Conservation (phyloP, 2,113 vertebrate genomes). For the Hemicordylus capensis region DNA sequence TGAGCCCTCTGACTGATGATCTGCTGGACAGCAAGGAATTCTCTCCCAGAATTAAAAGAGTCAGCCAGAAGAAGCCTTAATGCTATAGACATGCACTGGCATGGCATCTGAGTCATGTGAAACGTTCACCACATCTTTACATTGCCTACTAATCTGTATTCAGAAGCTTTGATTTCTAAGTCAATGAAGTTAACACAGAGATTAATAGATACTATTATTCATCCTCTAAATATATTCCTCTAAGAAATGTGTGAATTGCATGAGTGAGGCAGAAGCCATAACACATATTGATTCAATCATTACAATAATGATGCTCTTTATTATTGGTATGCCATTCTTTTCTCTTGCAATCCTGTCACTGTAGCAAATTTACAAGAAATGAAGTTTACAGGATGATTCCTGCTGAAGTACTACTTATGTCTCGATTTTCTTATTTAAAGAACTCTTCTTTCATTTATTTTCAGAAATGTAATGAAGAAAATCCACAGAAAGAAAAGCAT, state of each 20-base stretch:
- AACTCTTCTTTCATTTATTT: background rate
- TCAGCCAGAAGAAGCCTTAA: too few species aligned
- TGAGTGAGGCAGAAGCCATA: background rate
- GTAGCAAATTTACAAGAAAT: slow-evolving; percentile 13
- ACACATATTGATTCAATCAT: background rate
- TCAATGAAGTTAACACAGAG: background rate
- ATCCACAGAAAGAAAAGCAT: slow-evolving; percentile 25
- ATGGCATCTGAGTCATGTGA: too few species aligned
- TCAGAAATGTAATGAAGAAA: slow-evolving; percentile 25
- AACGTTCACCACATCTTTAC: too few species aligned
- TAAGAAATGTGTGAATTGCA: background rate
- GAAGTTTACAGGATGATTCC: background rate
- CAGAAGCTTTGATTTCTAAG: background rate
- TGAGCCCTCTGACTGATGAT: too few species aligned
- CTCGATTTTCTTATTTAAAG: slow-evolving; percentile 4
- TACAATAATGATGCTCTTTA: background rate
- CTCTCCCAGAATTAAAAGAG: too few species aligned
- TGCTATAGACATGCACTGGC: too few species aligned
- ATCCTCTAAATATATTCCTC: background rate
- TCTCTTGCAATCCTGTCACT: background rate
- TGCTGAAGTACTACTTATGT: background rate
- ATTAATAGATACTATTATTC: background rate
- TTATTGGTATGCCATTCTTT: background rate
- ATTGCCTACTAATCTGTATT: too few species aligned
- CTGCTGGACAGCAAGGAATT: too few species aligned